Evolutionary conservation across 1,140 invertebrate genomes (phyloP).

Genomic region (Harpegnathos saltator): DNA sequence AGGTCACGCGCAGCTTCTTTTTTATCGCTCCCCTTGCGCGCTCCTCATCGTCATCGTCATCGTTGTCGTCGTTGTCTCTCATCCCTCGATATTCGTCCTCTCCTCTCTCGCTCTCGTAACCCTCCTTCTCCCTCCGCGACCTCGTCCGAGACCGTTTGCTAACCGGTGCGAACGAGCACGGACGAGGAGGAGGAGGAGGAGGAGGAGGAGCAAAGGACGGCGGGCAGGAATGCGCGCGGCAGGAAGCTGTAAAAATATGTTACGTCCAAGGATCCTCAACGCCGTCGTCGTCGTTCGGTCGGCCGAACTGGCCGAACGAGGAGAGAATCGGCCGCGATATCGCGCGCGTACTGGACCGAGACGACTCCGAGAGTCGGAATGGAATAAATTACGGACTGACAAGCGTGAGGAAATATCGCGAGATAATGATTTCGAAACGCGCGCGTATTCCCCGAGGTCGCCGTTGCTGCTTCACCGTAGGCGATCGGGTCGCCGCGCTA

Average conservation of each 20-base stretch:
- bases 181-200: too few species aligned
- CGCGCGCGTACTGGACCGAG: too few species aligned
- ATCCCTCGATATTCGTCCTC: not conserved
- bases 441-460: not conserved
- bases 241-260: conserved; percentile 73
- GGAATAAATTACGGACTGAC: too few species aligned
- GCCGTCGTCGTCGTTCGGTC: conserved; percentile 38
- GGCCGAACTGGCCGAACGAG: too few species aligned
- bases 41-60: too few species aligned
- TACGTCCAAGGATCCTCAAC: conserved; percentile 24
- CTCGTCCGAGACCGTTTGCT: conserved; percentile 58
- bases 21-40: conserved; percentile 24
- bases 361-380: too few species aligned
- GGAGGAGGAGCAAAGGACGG: conserved; percentile 43
- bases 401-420: too few species aligned
- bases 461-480: not conserved
- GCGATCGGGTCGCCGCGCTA: not conserved
- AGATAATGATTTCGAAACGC: conserved; percentile 12
- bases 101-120: conserved; percentile 1
- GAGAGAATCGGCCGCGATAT: too few species aligned
- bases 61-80: too few species aligned
- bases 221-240: conserved; percentile 52
- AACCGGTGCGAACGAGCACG: conserved; percentile 63
- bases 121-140: conserved; percentile 41
- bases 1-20: conserved; percentile 66